Percentiles rank a stretch among this genome's conserved stretches.
Evolutionary conservation across 1,140 invertebrate species (phyloP).

Genomic region (Rhopalosiphum maidis): DNA sequence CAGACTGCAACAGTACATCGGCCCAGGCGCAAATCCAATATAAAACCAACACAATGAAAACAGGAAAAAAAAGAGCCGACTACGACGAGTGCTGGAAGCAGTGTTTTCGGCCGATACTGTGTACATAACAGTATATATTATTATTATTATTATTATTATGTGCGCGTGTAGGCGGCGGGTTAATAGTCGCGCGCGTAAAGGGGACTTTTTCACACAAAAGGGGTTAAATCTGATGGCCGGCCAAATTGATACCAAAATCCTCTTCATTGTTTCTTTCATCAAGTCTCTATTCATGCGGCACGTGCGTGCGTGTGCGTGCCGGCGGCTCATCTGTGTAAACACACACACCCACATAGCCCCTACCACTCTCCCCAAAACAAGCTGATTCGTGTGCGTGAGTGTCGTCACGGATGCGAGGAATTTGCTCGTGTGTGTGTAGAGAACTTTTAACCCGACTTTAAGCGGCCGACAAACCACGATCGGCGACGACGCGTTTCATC

Average conservation of each 20-base stretch:
- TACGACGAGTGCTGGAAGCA: not conserved
- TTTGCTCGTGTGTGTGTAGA: not conserved
- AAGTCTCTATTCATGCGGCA: conserved; percentile 52
- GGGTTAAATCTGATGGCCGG: conserved; percentile 54
- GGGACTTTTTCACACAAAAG: conserved; percentile 45
- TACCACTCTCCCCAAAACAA: not conserved
- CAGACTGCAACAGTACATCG: not conserved
- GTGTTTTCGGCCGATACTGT: conserved; percentile 25
- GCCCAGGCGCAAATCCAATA: not conserved
- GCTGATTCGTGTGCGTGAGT: not conserved
- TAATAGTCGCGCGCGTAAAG: conserved; percentile 43
- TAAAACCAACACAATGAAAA: conserved; percentile 5
- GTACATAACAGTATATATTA: conserved; percentile 22
- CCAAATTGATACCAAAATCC: conserved; percentile 56
- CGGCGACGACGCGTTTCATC: not conserved
- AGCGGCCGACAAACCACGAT: not conserved
- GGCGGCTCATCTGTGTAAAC: not conserved
- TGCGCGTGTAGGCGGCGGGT: not conserved
- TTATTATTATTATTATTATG: conserved; percentile 34
- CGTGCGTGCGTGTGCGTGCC: conserved; percentile 18
- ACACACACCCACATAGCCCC: not conserved
- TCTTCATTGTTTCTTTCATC: conserved; percentile 57
- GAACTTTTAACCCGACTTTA: not conserved
- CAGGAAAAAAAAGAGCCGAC: not conserved
- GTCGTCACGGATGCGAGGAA: not conserved